These are phyloP conservation scores for Genyomyrus donnyi DNA, from an alignment of 2,113 vertebrate genomes.

Conservation along the genomic window DNA sequence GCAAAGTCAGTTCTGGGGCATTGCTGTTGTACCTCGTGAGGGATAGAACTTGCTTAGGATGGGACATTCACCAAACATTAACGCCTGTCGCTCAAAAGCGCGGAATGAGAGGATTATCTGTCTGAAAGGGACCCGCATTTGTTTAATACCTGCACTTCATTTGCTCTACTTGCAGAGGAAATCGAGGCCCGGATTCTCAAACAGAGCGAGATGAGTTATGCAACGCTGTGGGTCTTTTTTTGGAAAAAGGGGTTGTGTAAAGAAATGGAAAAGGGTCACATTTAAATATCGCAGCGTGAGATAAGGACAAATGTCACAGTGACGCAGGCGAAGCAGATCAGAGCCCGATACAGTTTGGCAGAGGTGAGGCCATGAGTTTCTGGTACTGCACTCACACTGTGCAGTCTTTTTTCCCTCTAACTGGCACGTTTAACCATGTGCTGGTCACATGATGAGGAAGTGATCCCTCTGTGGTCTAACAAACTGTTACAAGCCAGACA, in stretches of 20 bases:
- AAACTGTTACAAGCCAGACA: slow-evolving; percentile 13
- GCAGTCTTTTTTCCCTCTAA: neutral
- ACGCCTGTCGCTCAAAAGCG: neutral
- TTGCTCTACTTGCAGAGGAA: neutral
- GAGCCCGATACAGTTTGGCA: neutral
- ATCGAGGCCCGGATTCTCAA: neutral
- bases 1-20: neutral
- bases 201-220: neutral
- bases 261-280: neutral
- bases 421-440: neutral
- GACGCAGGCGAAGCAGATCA: neutral
- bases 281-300: neutral
- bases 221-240: neutral
- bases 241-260: neutral
- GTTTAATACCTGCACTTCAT: neutral
- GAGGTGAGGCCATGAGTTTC: neutral
- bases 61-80: neutral
- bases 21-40: neutral
- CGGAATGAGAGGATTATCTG: neutral
- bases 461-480: slow-evolving; percentile 20
- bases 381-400: too few species aligned
- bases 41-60: neutral
- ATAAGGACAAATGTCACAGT: neutral
- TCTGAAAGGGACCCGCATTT: neutral
- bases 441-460: slow-evolving; percentile 18